These are phyloP conservation scores for Bos javanicus DNA, from an alignment of 2,113 vertebrate species.

Conservation along the genomic window DNA sequence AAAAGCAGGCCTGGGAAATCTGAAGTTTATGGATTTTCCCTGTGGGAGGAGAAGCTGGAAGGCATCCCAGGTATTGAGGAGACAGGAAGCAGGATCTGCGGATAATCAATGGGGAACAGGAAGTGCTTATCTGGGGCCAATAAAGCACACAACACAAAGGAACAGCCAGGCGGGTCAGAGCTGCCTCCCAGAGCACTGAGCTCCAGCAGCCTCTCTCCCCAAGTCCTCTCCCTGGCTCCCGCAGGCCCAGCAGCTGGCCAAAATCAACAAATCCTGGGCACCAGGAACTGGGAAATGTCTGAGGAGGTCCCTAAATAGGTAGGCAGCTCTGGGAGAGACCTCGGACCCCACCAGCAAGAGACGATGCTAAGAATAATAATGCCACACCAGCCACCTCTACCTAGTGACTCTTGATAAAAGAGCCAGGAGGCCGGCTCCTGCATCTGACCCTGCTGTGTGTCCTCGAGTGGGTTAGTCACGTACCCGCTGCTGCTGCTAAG, in stretches of 20 bases:
- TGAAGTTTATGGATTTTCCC: constrained; percentile 52
- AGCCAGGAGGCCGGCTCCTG: rapidly evolving
- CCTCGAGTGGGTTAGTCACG: rapidly evolving
- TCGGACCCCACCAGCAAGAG: not conserved
- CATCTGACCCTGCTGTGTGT: rapidly evolving
- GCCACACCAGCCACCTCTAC: not conserved
- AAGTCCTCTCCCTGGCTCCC: not conserved
- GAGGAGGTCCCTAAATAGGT: not conserved
- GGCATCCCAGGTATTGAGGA: constrained; percentile 74
- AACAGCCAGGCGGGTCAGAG: constrained; percentile 17
- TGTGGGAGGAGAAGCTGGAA: constrained; percentile 73
- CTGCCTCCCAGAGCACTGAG: not conserved
- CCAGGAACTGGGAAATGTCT: constrained; percentile 3
- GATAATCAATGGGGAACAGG: constrained; percentile 71
- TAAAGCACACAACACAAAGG: constrained; percentile 52
- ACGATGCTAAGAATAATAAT: not conserved
- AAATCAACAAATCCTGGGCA: not conserved
- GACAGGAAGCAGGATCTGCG: constrained; percentile 74
- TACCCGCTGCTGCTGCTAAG: too few relatives aligned
- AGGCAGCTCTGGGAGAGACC: not conserved
- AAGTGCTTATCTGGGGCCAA: constrained; percentile 67
- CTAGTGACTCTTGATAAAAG: not conserved
- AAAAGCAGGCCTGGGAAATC: constrained; percentile 57
- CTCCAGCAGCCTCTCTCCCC: not conserved
- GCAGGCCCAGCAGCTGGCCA: not conserved